These are phyloP conservation scores for Stramonita haemastoma DNA, from an alignment of 2,888 invertebrate species.

Conservation along the genomic window DNA sequence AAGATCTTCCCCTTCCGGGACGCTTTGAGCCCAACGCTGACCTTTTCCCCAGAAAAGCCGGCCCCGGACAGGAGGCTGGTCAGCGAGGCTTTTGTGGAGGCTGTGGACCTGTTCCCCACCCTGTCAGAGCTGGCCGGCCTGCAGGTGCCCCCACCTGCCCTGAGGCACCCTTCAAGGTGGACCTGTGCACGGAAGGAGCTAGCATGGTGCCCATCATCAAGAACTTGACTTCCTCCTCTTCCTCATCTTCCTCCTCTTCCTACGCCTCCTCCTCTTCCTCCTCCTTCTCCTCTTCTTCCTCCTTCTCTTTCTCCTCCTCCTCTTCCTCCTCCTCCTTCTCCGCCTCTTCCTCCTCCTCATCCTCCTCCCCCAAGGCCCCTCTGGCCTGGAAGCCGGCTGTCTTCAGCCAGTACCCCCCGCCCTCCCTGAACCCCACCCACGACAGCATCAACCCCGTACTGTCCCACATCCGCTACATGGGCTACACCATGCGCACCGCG, in stretches of 20 bases:
- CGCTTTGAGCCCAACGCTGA: neutral
- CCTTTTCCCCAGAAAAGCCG: neutral
- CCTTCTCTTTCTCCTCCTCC: too few relatives aligned
- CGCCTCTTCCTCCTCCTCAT: too few relatives aligned
- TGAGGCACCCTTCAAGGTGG: slow-evolving; percentile 54
- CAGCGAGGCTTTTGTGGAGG: slow-evolving; percentile 82
- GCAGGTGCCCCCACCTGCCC: slow-evolving; percentile 81
- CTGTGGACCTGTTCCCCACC: slow-evolving; percentile 92
- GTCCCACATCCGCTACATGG: slow-evolving; percentile 89
- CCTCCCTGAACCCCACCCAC: slow-evolving; percentile 80
- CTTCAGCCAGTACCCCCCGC: slow-evolving; percentile 92
- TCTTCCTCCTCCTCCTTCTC: too few relatives aligned
- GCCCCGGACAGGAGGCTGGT: neutral
- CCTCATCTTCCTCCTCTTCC: too few relatives aligned
- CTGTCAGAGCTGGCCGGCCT: slow-evolving; percentile 85
- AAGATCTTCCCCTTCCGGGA: slow-evolving; percentile 30
- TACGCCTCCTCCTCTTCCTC: too few relatives aligned
- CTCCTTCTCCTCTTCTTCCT: too few relatives aligned
- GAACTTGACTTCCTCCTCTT: slow-evolving; percentile 38
- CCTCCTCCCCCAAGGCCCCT: neutral
- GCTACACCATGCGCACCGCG: slow-evolving; percentile 87
- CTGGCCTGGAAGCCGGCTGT: slow-evolving; percentile 79
- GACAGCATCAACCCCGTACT: slow-evolving; percentile 89
- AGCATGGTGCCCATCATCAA: slow-evolving; percentile 64
- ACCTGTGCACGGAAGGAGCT: slow-evolving; percentile 69